Evolutionary conservation across 2,888 invertebrate species (phyloP).

Genomic region (Boloria euphrosyne): DNA sequence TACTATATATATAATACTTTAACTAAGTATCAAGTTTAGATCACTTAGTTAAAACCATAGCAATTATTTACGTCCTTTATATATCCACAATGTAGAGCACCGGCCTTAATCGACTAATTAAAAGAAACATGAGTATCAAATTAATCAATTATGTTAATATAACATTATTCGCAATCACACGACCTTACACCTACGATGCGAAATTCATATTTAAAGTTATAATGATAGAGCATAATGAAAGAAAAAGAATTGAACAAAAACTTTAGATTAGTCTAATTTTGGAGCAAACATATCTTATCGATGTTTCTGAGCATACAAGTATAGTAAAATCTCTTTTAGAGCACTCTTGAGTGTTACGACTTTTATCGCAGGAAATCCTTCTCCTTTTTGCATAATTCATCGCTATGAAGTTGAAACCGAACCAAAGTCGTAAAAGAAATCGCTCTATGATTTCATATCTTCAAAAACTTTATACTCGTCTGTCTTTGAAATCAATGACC

Average conservation of each 20-base stretch:
- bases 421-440: conserved; percentile 81
- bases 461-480: conserved; percentile 75
- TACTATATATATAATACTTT: too few species aligned
- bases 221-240: too few species aligned
- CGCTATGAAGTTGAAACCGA: conserved; percentile 81
- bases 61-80: too few species aligned
- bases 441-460: conserved; percentile 81
- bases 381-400: conserved; percentile 82
- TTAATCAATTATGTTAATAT: too few species aligned
- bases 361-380: conserved; percentile 80
- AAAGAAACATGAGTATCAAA: too few species aligned
- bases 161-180: too few species aligned
- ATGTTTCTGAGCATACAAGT: conserved; percentile 26
- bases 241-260: background rate
- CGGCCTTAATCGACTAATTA: too few species aligned
- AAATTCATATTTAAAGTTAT: too few species aligned
- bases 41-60: too few species aligned
- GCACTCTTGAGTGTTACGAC: conserved; percentile 77
- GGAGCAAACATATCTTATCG: conserved; percentile 16
- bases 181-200: too few species aligned
- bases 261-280: conserved; percentile 12
- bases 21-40: too few species aligned
- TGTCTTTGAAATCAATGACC: conserved; percentile 70
- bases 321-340: conserved; percentile 69
- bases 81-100: too few species aligned